Evolutionary conservation across 2,888 invertebrate species (phyloP), one percentile per base, ranked within the genome.

Genomic region (Macaria notata): DNA sequence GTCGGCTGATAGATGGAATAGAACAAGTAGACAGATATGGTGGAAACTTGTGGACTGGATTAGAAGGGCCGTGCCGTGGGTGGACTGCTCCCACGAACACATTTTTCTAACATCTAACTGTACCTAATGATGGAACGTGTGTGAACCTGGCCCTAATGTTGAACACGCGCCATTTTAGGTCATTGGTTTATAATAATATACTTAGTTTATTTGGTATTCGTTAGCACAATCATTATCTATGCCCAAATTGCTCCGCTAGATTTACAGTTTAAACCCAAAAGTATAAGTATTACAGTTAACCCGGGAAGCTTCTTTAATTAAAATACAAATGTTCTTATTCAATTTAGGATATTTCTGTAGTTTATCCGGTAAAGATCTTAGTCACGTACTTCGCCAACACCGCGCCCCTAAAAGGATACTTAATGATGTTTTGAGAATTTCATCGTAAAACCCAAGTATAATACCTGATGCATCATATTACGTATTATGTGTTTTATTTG

Each of bases 61-160:
- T 66, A 62, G 59, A 62, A 59, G 75, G 78, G 56, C 72, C 78
- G 89, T 90, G 56, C 72, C 78, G 89, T 90, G 86, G 90, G 90
- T 80, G 88, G 79, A 89, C 90, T 74, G 78, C 88, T 86, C 78
- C 60, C 76, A 64, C 70, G 76, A 70, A 19, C 72, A 72, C 70
- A 73, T 88, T 88, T 88, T 89, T 89, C 81, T 83, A 79, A 83
- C 82, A 72, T 75, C 62, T 63, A 63, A 86, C 87, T 86, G 88
- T 88, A 81, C 69, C 73, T 75, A 77, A 82, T 79, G 74, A 75
- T 70, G 69, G 61, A 71, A 71, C 70, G 70, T 45, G 62, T 62
- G 60, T 60, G 59, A 53, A 50, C 50, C 41, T 50, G 46, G 51
- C 59, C 59, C 59, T 61, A 62, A 59, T 57, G 58, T 61, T 59